A percentile compares a stretch with the other conserved stretches of the same genome.
phyloP scores from a whole-genome alignment of 2,888 invertebrate species.

The Macropis europaea region DNA sequence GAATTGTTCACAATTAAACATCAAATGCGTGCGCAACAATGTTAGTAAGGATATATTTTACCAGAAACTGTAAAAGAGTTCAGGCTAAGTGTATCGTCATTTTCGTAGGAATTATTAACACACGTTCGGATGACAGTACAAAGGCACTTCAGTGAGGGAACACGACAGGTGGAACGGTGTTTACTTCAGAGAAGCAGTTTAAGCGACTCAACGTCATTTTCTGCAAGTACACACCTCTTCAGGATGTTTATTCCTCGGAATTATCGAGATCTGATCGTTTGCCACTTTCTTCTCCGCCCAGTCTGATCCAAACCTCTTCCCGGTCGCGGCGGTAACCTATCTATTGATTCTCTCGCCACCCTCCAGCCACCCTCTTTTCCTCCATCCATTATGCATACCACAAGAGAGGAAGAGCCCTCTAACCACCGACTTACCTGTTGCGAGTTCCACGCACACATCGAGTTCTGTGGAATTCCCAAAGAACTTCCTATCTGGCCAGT shows the following conservation, averaged over 20 bases:
- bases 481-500: background rate
- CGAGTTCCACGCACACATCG: conserved; percentile 20
- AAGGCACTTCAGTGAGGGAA: no score
- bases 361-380: background rate
- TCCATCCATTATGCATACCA: conserved; percentile 57
- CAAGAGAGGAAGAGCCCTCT: conserved; percentile 39
- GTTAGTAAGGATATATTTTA: no score
- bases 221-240: background rate
- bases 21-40: no score
- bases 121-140: no score
- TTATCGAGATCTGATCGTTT: conserved; percentile 15
- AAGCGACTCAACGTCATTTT: background rate
- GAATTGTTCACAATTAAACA: no score
- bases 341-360: conserved; percentile 38
- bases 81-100: no score
- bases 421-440: conserved; percentile 60
- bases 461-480: conserved; percentile 34
- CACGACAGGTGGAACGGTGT: no score
- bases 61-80: no score
- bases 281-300: background rate
- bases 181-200: no score
- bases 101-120: no score
- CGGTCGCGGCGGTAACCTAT: conserved; percentile 20
- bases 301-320: background rate
- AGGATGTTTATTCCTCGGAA: conserved; percentile 30